These are phyloP conservation scores for Lepeophtheirus salmonis DNA, from an alignment of 1,140 invertebrate species.

Conservation along the genomic window DNA sequence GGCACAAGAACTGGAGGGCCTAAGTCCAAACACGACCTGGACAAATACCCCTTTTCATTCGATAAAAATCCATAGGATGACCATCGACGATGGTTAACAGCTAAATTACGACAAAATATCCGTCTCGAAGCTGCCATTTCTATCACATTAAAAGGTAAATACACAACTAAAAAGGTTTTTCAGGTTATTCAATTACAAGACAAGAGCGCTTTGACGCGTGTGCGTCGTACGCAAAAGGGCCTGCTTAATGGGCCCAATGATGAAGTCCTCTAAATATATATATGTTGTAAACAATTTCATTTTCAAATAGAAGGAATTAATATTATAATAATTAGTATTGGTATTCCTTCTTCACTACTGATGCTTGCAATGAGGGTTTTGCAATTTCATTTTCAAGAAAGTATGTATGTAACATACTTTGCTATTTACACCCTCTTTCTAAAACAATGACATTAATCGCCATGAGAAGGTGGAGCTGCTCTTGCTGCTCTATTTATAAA, in stretches of 20 bases:
- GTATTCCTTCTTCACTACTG: too few relatives aligned
- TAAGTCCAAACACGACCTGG: background rate
- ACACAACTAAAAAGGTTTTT: too few relatives aligned
- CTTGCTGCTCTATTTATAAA: too few relatives aligned
- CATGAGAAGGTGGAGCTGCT: too few relatives aligned
- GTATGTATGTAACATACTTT: too few relatives aligned
- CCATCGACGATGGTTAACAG: background rate
- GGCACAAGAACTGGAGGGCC: background rate
- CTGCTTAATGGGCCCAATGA: background rate
- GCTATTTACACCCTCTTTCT: too few relatives aligned
- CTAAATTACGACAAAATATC: background rate
- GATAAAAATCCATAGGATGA: background rate
- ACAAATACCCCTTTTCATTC: background rate
- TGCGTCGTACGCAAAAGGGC: background rate
- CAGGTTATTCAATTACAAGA: background rate
- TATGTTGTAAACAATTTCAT: background rate
- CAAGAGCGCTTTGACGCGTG: background rate
- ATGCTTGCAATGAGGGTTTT: too few relatives aligned
- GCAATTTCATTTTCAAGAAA: too few relatives aligned
- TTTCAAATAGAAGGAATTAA: too few relatives aligned
- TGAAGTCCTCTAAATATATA: too few relatives aligned
- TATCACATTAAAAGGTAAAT: background rate
- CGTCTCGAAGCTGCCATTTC: background rate
- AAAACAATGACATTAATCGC: too few relatives aligned
- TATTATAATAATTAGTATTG: too few relatives aligned